Base-by-base conservation (phyloP, 2,888 invertebrate genomes). In the Oeneis ivallda region DNA sequence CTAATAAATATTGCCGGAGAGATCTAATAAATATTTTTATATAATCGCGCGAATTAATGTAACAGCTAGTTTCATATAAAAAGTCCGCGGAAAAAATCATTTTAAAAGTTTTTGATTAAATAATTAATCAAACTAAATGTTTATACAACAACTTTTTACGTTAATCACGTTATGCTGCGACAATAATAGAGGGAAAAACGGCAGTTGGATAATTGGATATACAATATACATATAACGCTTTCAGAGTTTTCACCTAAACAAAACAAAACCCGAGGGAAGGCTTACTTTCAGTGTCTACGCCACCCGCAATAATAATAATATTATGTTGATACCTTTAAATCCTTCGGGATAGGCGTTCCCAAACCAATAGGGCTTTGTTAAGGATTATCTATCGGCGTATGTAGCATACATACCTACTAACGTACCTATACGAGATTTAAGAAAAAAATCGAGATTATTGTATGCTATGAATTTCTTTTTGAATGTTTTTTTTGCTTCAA, bases 321-420 rank as follows among this genome's bases (percentile, higher is more conserved):
- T 8, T 65, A 67, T 67, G 62, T 57, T 59, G 64, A 67, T 64
- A 47, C 58, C 61, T 49, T 67, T 67, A 52, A 67, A 53, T 17
- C 67, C 50, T 39, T 41, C 32, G 64, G 58, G 57, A 61, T 58
- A 34, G 1, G 1, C 17, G 6, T 9, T 15, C 43, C 32, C 15
- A 62, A 62, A 8, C 43, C 41, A 32, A 34, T 58, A 34, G 43
- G 41, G 17, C 15, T 53, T 52, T 53, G n/a, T 53, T 45, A 7
- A 43, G 45, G 34, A 34, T 53, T 50, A 13, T 1, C 41, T 41
- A 52, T 11, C 26, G 34, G 59, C 37, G 34, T 1, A 47, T n/a
- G 26, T 43, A 37, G 17, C 50, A 39, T 26, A 50, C 6, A 19
- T 9, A 19, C n/a, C n/a, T n/a, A n/a, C n/a, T n/a, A n/a, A n/a